Base-by-base conservation (phyloP, 2,113 vertebrate species). In the Ciconia stormi region DNA sequence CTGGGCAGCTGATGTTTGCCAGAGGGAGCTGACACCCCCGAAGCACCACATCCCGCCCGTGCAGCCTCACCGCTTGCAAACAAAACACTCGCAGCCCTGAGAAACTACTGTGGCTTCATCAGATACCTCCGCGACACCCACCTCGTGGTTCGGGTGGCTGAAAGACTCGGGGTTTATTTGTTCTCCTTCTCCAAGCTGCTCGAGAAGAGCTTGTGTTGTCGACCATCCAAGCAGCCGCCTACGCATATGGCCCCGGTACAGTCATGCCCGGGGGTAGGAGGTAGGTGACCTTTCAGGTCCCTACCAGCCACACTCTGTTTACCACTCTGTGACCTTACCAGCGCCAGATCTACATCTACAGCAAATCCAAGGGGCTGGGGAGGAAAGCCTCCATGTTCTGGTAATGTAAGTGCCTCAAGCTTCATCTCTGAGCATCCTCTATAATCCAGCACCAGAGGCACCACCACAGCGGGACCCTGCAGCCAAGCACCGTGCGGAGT, bases 241-340 rank as follows among this genome's bases (percentile, higher is more conserved):
- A 88, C 84, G 4, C 90, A 0, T 4, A 0, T 1, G 73, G 88
- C 62, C 76, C 89, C 3, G 9, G 56, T 32, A 23, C 85, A 46
- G 85, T 3, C 30, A 42, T 16, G 44, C 93, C 82, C 1, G 19
- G 90, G 93, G 96, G 90, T 32, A 49, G 93, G 93, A 88, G 94
- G 74, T 20, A 27, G 72, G 55, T 96, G 94, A 97, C 95, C 94
- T 96, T 96, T 95, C 7, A 4, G 82, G 53, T 88, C 90, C 87
- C 92, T 89, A 80, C 12, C 82, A 95, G 88, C 88, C 94, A 67
- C 88, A 3, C 62, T 93, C 78, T 94, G 94, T 93, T 96, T 92
- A 87, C 16, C 0, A 2, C 63, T 70, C 72, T 0, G 82, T 86
- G 94, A 97, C 93, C 91, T 93, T 87, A 46, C 16, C 95, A 91